Percentiles rank a stretch among this genome's conserved stretches.
phyloP scores from a whole-genome alignment of 2,797 vertebrate genomes.

The Gallinago nigripennis region DNA sequence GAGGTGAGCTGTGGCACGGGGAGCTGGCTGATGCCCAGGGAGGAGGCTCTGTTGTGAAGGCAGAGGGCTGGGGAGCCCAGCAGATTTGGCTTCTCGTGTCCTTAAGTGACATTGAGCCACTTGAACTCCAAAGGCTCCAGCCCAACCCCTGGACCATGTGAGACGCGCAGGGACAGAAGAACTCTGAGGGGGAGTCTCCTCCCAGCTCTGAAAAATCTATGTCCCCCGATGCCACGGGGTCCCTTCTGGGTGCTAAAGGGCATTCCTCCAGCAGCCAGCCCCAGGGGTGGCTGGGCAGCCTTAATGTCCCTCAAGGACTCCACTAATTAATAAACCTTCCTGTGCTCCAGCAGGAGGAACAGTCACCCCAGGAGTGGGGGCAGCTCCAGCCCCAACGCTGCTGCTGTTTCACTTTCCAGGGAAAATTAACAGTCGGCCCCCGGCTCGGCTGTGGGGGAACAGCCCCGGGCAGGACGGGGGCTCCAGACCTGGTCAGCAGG shows the following conservation, averaged over 20 bases:
- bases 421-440: background rate
- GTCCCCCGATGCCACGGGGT: accelerated
- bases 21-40: accelerated
- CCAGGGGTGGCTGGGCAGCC: background rate
- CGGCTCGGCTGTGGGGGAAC: background rate
- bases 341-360: background rate
- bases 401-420: background rate
- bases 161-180: accelerated
- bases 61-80: background rate
- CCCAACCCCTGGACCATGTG: background rate
- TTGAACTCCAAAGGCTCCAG: background rate
- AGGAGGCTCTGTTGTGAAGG: background rate
- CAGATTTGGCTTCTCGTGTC: background rate
- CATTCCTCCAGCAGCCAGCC: background rate
- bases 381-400: background rate
- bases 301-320: background rate
- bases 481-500: background rate
- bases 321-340: background rate
- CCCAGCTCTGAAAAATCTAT: accelerated
- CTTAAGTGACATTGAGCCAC: background rate
- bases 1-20: accelerated
- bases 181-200: background rate
- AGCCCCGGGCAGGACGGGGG: background rate
- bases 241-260: background rate
- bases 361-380: background rate